These are phyloP conservation scores for Nannoperca australis DNA, from an alignment of 2,797 vertebrate genomes.

Conservation along the genomic window DNA sequence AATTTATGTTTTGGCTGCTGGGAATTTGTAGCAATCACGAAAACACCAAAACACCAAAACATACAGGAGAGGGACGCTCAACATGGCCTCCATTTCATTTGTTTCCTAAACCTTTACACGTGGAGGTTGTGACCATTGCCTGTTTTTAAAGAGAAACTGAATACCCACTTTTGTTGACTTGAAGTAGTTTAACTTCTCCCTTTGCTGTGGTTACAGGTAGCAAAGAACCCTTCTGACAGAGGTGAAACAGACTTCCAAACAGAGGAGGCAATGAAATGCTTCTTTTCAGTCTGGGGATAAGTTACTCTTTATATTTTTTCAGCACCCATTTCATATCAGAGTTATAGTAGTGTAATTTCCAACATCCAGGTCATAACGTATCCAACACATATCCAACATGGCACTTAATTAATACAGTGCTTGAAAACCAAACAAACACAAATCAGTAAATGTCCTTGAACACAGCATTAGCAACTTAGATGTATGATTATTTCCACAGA, in stretches of 20 bases:
- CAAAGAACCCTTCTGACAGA: background rate
- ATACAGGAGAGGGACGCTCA: constrained; percentile 66
- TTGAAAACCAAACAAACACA: background rate
- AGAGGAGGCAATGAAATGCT: too few relatives aligned
- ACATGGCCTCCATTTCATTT: background rate
- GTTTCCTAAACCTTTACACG: background rate
- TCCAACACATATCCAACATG: too few relatives aligned
- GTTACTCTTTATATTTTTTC: too few relatives aligned
- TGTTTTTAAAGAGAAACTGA: background rate
- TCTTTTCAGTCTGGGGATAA: too few relatives aligned
- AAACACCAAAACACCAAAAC: constrained; percentile 88
- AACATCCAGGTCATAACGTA: background rate
- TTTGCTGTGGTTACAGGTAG: background rate
- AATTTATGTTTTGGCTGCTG: constrained; percentile 89
- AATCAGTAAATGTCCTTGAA: background rate
- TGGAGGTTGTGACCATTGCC: background rate
- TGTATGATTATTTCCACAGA: background rate
- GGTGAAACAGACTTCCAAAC: too few relatives aligned
- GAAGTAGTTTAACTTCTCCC: background rate
- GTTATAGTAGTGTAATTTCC: background rate
- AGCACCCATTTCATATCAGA: background rate
- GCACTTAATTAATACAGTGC: background rate
- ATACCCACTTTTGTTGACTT: background rate
- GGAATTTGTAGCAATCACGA: constrained; percentile 85
- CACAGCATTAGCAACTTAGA: background rate